phyloP scores from a whole-genome alignment of 2,113 vertebrate species.

The Herpetotheres cachinnans region DNA sequence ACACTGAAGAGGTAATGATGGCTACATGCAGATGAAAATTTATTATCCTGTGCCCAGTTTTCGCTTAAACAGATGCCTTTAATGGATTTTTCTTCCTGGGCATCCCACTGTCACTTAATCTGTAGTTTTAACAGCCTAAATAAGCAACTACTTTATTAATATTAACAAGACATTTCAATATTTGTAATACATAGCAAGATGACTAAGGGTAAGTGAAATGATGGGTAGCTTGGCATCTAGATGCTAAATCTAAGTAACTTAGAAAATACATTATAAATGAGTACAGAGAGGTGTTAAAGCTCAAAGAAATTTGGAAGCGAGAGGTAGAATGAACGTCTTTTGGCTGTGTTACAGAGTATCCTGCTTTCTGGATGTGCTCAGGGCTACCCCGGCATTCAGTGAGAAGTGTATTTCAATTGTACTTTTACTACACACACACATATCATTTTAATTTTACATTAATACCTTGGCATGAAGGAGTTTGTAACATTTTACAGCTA shows the following conservation, averaged over 20 bases:
- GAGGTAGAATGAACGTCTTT: conserved; percentile 15
- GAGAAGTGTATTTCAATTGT: not conserved
- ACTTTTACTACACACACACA: not conserved
- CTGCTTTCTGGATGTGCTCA: conserved; percentile 24
- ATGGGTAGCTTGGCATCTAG: not conserved
- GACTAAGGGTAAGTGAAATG: not conserved
- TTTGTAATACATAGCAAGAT: not conserved
- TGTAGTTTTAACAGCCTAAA: not conserved
- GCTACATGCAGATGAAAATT: not conserved
- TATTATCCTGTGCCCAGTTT: not conserved
- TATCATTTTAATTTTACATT: not conserved
- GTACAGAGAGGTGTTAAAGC: conserved; percentile 17
- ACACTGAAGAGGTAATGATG: not conserved
- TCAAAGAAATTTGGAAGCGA: conserved; percentile 29
- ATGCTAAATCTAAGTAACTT: not conserved
- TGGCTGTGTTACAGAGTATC: not conserved
- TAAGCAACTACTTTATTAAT: not conserved
- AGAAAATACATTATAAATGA: conserved; percentile 8
- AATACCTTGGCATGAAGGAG: not conserved
- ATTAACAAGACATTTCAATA: not conserved
- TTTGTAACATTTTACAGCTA: not conserved
- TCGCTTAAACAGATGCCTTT: not conserved
- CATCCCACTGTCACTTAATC: not conserved
- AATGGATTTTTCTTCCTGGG: not conserved
- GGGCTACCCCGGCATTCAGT: conserved; percentile 9